Evolutionary conservation across 2,888 invertebrate species (phyloP).

Genomic region (Nesidiocoris tenuis): DNA sequence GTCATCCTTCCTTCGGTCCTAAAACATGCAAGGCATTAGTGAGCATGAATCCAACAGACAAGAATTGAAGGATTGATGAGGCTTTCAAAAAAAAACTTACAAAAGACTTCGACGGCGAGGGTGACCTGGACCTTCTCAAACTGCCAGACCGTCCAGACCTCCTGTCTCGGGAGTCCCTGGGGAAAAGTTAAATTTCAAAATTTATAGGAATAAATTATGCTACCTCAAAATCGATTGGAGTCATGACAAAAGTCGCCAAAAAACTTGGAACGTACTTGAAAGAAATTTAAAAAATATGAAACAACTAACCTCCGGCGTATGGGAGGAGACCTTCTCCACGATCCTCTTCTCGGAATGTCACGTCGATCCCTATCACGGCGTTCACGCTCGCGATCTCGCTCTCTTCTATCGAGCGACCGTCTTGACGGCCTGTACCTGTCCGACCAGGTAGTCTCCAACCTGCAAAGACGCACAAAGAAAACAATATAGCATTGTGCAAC

Average conservation of each 20-base stretch:
- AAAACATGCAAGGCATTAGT: not conserved
- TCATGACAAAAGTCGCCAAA: too few relatives aligned
- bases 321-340: slow-evolving; percentile 20
- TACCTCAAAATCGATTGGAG: too few relatives aligned
- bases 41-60: not conserved
- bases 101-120: slow-evolving; percentile 49
- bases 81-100: slow-evolving; percentile 33
- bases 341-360: slow-evolving; percentile 51
- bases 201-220: too few relatives aligned
- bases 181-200: too few relatives aligned
- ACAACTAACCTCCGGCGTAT: slow-evolving; percentile 28
- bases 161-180: slow-evolving; percentile 44
- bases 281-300: too few relatives aligned
- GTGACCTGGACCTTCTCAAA: slow-evolving; percentile 49
- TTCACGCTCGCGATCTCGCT: slow-evolving; percentile 51
- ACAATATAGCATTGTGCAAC: too few relatives aligned
- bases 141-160: slow-evolving; percentile 49
- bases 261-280: too few relatives aligned
- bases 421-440: slow-evolving; percentile 55
- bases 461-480: too few relatives aligned
- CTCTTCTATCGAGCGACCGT: slow-evolving; percentile 51
- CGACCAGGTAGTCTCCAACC: slow-evolving; percentile 50
- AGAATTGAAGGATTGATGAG: not conserved
- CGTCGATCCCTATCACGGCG: slow-evolving; percentile 53
- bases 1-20: slow-evolving; percentile 42